Percentiles rank a stretch among this genome's conserved stretches.
Evolutionary conservation across 2,113 vertebrate genomes (phyloP).

Genomic region (Scophthalmus maximus): DNA sequence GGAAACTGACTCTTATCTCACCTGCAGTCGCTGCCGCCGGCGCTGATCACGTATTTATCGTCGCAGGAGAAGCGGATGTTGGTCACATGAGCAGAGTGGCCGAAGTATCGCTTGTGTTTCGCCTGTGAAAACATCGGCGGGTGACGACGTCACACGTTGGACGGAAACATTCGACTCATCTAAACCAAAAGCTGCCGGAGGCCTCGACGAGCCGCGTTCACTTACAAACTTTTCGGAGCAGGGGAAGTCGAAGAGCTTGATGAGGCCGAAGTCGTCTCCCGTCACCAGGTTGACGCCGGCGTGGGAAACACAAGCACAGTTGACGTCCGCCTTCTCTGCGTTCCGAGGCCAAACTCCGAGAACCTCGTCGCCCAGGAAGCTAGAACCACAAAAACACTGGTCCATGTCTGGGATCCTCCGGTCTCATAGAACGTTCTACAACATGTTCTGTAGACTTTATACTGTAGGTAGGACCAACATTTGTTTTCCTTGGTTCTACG

Average conservation of each 20-base stretch:
- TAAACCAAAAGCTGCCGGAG: fast-evolving
- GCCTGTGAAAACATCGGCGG: constrained; percentile 78
- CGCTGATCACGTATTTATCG: constrained; percentile 92
- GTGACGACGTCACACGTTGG: neutral
- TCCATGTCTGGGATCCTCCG: neutral
- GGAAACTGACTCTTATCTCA: constrained; percentile 77
- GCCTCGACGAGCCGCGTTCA: too few species aligned
- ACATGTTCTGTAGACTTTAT: too few species aligned
- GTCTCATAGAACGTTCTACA: too few species aligned
- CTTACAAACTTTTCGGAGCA: constrained; percentile 96
- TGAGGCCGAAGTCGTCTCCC: constrained; percentile 95
- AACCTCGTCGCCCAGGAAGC: constrained; percentile 94
- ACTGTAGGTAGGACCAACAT: too few species aligned
- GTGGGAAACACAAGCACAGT: constrained; percentile 94
- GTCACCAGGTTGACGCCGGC: constrained; percentile 91
- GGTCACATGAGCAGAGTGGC: constrained; percentile 95
- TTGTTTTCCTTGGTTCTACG: too few species aligned
- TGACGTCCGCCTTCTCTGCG: constrained; percentile 93
- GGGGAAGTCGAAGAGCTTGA: constrained; percentile 98
- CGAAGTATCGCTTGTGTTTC: constrained; percentile 97
- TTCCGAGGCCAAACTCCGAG: constrained; percentile 96
- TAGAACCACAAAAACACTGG: constrained; percentile 52
- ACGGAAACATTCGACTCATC: neutral
- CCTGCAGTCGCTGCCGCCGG: constrained; percentile 96
- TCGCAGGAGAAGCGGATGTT: constrained; percentile 95